Conservation (phyloP, 2,888 invertebrate genomes). For the Mimachlamys varia region DNA sequence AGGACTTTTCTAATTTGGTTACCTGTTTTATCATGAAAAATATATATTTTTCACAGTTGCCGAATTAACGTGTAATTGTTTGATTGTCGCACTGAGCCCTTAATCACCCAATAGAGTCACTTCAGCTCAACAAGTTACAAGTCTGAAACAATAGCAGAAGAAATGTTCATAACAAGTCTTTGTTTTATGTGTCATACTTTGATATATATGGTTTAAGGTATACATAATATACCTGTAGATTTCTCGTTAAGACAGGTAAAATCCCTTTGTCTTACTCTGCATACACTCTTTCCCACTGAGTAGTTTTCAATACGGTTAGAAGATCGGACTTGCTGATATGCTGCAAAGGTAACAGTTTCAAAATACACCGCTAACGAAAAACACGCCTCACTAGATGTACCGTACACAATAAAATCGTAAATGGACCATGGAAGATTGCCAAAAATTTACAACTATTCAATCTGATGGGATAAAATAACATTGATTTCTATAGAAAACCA, state of each 20-base stretch:
- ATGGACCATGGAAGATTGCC: slow-evolving; percentile 46
- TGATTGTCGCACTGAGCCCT: not conserved
- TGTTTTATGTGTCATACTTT: not conserved
- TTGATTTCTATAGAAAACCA: slow-evolving; percentile 46
- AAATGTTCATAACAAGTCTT: slow-evolving; percentile 21
- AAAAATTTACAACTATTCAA: slow-evolving; percentile 51
- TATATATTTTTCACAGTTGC: not conserved
- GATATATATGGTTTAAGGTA: not conserved
- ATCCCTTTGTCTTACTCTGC: not conserved
- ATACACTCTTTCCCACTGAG: slow-evolving; percentile 17
- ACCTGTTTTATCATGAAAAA: not conserved
- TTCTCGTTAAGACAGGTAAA: slow-evolving; percentile 20
- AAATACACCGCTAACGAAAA: slow-evolving; percentile 43
- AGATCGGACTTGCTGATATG: not conserved
- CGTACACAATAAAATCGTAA: slow-evolving; percentile 39
- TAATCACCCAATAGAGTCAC: not conserved
- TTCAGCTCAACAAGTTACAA: slow-evolving; percentile 8
- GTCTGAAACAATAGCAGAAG: not conserved
- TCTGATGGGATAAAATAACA: slow-evolving; percentile 50
- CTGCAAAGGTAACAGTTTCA: slow-evolving; percentile 52
- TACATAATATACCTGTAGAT: slow-evolving; percentile 18
- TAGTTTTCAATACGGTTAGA: not conserved
- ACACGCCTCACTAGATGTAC: slow-evolving; percentile 42
- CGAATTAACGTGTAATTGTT: not conserved
- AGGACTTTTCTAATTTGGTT: too few relatives aligned